Base-by-base conservation (phyloP, 2,113 vertebrate species). In the Elephantulus edwardii region DNA sequence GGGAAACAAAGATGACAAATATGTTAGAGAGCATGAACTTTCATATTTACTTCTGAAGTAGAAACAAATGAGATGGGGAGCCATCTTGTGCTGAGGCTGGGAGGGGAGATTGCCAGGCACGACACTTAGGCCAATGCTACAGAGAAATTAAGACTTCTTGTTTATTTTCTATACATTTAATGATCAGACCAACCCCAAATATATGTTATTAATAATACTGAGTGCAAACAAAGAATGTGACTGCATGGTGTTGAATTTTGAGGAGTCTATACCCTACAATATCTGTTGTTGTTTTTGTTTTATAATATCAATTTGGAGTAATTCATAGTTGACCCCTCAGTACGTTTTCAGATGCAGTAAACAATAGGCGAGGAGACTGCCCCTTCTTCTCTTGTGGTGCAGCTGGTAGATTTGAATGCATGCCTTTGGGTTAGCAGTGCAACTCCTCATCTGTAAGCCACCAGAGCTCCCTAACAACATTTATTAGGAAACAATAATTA, bases 151-250 rank as follows among this genome's bases (percentile, higher is more conserved):
- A 86, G 33, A 83, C 28, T 64, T 81, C 66, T 24, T 86, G 13
- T 88, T 60, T 81, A 22, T 81, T 91, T 72, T 66, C 46, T 24
- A 40, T 75, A 77, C 33, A 38, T 62, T 86, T 38, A 70, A 90
- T 54, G 42, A 9, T 17, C 14, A 30, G 24, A 50, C 4, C 1
- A 13, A 52, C 56, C 56, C 17, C 11, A 42, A 26, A 62, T 5
- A 33, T 5, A 48, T 52, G 30, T 52, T 80, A 46, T 74, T 6
- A 48, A 30, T 3, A n/a, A 38, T 8, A 4, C 7, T 19, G 30
- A 86, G 46, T 48, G 12, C 52, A 92, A 81, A 64, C 30, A 42
- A 46, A 83, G 22, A 38, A 8, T 14, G 14, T 33, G 44, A 46
- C 30, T 48, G 28, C 71, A 46, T 1, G 28, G 2, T 46, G 22